Conservation (phyloP, 2,113 vertebrate species). For the Tachuris rubrigastra region DNA sequence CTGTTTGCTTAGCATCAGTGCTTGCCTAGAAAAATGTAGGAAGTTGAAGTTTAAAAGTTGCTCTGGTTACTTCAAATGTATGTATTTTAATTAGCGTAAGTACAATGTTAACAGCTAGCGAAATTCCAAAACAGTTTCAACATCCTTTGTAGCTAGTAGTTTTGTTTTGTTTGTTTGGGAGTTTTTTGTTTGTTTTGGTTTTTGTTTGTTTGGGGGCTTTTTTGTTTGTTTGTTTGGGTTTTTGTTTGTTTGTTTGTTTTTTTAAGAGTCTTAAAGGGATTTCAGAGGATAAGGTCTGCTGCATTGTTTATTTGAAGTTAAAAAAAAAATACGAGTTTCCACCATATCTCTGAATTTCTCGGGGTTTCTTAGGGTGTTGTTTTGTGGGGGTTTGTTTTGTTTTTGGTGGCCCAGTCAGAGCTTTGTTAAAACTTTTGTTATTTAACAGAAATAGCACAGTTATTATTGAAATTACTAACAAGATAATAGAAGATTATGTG, state of each 20-base stretch:
- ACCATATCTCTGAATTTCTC: neutral
- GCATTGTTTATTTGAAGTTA: accelerated
- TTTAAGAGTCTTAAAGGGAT: neutral
- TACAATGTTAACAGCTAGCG: neutral
- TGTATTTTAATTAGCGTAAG: neutral
- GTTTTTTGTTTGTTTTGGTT: too few species aligned
- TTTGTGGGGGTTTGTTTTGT: neutral
- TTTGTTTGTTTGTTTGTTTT: neutral
- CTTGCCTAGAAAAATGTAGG: neutral
- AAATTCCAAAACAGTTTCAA: neutral
- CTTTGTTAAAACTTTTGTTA: neutral
- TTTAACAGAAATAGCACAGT: neutral
- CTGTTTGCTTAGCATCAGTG: neutral
- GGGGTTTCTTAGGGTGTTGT: accelerated
- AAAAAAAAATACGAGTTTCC: neutral
- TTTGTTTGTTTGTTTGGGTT: too few species aligned
- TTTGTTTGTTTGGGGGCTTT: too few species aligned
- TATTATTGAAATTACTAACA: neutral
- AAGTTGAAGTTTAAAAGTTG: neutral
- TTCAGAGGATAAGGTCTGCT: neutral
- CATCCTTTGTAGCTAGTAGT: neutral
- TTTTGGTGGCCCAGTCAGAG: neutral
- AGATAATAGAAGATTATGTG: neutral
- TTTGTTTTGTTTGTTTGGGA: too few species aligned
- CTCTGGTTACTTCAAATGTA: neutral